Evolutionary conservation across 2,113 vertebrate genomes (phyloP), one percentile per base, ranked within the genome.

Genomic region (Dermatemys mawii): DNA sequence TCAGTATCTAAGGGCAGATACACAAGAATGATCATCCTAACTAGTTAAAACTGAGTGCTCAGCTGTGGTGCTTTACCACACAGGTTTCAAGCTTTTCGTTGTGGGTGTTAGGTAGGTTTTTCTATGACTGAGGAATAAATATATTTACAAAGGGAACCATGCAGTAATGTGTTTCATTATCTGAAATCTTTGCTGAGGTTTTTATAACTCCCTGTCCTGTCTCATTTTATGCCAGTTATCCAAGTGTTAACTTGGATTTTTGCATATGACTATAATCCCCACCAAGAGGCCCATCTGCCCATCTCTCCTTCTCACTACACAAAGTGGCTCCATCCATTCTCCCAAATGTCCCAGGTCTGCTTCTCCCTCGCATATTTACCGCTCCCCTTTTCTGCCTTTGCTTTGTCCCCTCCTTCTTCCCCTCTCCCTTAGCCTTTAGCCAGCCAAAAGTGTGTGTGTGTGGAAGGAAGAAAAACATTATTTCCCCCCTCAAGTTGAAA

Each of bases 1-100:
- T 12, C 9, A n/a, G 8, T 53, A 19, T 78, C 54, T 67, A 6
- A 91, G 44, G 8, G n/a, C 49, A 80, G 48, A 44, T 22, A 53
- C n/a, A 44, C 22, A 70, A 53, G n/a, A 0, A 0, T 3, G 44
- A 35, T 41, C 67, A n/a, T 16, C 35, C 3, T 54, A 35, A 78
- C 29, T 24, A 73, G 67, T 22, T 67, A 12, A 55, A 24, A 11
- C 1, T 70, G 13, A 2, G 1, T 80, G 38, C 38, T 81, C 54
- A 38, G 24, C 17, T 80, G 76, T 70, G 32, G 51, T 67, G 5
- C 11, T 76, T 79, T 78, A 54, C n/a, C 21, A 8, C 35, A 7
- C 3, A 5, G 32, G 55, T 80, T 76, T 80, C 51, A 75, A 16
- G 14, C 46, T 11, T n/a, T 78, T 84, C 38, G 9, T 75, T 84